These are phyloP conservation scores for cattle (Bos taurus) DNA, from an alignment of 2,113 vertebrate species.

Conservation along the genomic window DNA sequence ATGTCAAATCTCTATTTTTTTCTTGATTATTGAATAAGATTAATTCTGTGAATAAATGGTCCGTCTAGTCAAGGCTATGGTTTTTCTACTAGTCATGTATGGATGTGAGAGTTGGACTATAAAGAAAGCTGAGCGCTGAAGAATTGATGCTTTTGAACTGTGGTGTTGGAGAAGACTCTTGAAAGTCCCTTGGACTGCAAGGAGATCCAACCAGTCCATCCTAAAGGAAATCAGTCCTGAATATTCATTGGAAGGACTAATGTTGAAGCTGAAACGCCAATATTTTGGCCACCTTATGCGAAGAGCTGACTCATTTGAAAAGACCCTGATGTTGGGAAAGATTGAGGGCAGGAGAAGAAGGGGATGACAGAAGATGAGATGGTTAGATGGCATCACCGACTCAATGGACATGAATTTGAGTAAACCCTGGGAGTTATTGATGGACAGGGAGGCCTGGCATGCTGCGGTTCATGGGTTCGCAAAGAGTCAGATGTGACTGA, in stretches of 20 bases:
- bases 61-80: not conserved
- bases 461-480: rapidly evolving
- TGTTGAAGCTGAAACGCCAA: not conserved
- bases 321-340: not conserved
- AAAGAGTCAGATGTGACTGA: not conserved
- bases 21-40: not conserved
- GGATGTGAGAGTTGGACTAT: not conserved
- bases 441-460: not conserved
- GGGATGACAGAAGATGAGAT: not conserved
- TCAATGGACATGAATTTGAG: not conserved
- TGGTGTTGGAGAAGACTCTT: not conserved
- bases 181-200: not conserved
- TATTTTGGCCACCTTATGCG: not conserved
- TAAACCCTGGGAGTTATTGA: not conserved
- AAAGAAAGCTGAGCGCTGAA: not conserved
- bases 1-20: not conserved
- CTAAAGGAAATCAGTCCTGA: not conserved
- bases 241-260: not conserved
- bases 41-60: not conserved
- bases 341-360: not conserved
- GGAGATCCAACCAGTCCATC: not conserved
- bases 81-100: not conserved
- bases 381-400: not conserved
- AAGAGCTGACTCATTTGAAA: not conserved
- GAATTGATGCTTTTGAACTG: not conserved